Conservation (phyloP, 2,113 vertebrate genomes). For the Myiopsitta monachus region DNA sequence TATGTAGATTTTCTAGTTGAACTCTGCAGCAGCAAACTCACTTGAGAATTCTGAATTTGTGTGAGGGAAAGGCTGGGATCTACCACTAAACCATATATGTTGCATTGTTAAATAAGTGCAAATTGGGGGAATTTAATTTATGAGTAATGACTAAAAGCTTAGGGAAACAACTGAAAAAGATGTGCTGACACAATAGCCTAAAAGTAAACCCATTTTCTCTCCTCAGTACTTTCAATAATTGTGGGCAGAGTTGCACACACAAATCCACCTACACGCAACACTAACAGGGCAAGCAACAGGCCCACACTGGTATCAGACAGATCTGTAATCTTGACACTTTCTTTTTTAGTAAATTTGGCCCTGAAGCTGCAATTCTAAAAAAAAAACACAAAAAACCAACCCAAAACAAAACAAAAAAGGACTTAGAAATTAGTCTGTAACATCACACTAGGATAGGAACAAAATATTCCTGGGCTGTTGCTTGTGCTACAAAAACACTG, state of each 20-base stretch:
- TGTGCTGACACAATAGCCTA: neutral
- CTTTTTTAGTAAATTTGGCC: neutral
- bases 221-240: neutral
- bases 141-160: neutral
- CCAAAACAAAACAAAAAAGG: neutral
- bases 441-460: neutral
- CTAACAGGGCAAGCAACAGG: neutral
- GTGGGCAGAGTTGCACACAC: neutral
- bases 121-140: neutral
- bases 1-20: neutral
- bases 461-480: neutral
- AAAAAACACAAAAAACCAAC: neutral
- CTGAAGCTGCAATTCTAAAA: neutral
- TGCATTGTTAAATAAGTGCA: neutral
- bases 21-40: neutral
- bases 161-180: neutral
- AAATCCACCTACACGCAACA: neutral
- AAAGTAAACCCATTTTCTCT: neutral
- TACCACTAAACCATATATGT: neutral
- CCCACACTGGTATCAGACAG: neutral
- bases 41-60: neutral
- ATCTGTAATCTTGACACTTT: neutral
- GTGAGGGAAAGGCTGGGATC: neutral
- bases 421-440: neutral
- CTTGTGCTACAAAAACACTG: neutral